Base-by-base conservation (phyloP, 64 coral and sea anemone species). In the Montipora capricornis region DNA sequence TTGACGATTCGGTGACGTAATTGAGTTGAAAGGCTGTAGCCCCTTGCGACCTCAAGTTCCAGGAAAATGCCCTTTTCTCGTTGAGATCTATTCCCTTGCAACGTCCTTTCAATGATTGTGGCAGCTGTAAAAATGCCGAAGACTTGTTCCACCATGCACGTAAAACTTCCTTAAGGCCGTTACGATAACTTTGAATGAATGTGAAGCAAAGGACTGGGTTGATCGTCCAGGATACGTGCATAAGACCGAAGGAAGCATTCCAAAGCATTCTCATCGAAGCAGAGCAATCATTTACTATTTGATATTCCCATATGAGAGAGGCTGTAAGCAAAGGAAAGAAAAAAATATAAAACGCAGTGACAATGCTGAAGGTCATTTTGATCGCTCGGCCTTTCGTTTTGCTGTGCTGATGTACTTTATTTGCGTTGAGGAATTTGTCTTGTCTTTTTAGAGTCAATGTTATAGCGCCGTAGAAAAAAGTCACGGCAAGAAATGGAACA, bases 181-280 rank as follows among this genome's bases (percentile, higher is more conserved):
- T 49, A 24, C 78, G 51, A 58, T 59, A 59, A 19, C 49, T 80
- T 80, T 80, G 49, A 13, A 80, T 49, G 52, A 80, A 80, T 26
- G 78, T 58, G 48, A 58, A 20, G 1, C 78, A 80, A 10, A 80
- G 22, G 1, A 59, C 10, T 80, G 78, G 78, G 52, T 80, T 80
- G 9, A 59, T 4, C 20, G 9, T 59, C n/a, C 19, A 80, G 17
- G 51, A 80, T 8, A 58, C 20, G 8, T 1, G 52, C n/a, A 80
- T 17, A 49, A 60, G 50, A 5, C 55, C 4, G 11, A 3, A 12
- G 17, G 78, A 5, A 26, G 37, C 6, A 58, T 24, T 3, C 8
- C n/a, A 5, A 12, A 80, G 52, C 9, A 10, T 29, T 3, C 4
- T 8, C 26, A 80, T 26, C 5, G 49, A 20, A 2, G 37, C 37